Evolutionary conservation across 2,888 invertebrate species (phyloP).

Genomic region (Synergus laeviventris): DNA sequence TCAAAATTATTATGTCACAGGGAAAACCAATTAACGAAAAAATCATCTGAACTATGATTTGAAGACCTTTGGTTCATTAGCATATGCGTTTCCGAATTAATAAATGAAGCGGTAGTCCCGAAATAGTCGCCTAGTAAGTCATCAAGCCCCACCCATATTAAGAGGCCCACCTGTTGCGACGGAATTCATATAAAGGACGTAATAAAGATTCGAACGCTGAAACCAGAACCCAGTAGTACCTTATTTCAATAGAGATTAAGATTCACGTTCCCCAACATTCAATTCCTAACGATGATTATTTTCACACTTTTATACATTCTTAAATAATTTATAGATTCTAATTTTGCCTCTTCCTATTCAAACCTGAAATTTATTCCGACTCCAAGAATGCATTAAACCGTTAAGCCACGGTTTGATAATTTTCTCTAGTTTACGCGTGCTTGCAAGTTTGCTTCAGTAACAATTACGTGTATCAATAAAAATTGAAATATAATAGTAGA

Average conservation of each 20-base stretch:
- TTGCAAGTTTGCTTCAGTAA: not conserved
- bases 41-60: not conserved
- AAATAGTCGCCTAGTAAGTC: constrained; percentile 37
- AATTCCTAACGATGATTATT: constrained; percentile 13
- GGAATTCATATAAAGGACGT: constrained; percentile 28
- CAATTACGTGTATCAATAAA: not conserved
- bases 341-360: not conserved
- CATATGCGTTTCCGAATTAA: constrained; percentile 27
- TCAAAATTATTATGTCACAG: not conserved
- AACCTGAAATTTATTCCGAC: not conserved
- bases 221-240: constrained; percentile 15
- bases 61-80: constrained; percentile 8
- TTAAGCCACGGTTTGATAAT: not conserved
- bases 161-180: constrained; percentile 24
- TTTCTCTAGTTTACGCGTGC: not conserved
- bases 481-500: not conserved
- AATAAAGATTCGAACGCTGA: constrained; percentile 17
- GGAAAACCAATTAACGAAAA: not conserved
- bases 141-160: constrained; percentile 39
- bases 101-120: constrained; percentile 27
- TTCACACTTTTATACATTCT: not conserved
- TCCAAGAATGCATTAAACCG: not conserved
- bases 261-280: constrained; percentile 7
- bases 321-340: not conserved
- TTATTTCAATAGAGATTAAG: constrained; percentile 17